Evolutionary conservation across 2,888 invertebrate species (phyloP).

Genomic region (Saturnia japonica): DNA sequence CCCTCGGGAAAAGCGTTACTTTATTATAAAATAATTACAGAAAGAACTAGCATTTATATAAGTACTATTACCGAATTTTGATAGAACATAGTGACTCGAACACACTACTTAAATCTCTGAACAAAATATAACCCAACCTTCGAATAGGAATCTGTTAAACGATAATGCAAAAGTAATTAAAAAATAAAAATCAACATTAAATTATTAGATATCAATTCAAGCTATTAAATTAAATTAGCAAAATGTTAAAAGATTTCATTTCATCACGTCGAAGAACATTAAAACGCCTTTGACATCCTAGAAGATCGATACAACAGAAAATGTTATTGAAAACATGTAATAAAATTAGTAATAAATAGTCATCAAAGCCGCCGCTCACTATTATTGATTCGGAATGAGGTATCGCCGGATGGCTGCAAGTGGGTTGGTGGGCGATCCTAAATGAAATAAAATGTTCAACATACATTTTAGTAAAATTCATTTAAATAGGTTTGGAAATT

Average conservation of each 20-base stretch:
- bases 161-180: no score
- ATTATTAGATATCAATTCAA: not conserved
- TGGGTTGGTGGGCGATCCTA: not conserved
- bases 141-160: no score
- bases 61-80: not conserved
- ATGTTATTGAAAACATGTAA: constrained; percentile 3
- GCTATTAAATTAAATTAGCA: not conserved
- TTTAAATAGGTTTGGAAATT: not conserved
- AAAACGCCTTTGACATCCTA: constrained; percentile 12
- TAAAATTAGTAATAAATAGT: constrained; percentile 12
- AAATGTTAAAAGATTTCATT: not conserved
- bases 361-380: constrained; percentile 5
- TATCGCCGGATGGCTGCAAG: constrained; percentile 6
- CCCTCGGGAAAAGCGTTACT: no score
- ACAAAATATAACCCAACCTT: not conserved
- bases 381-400: constrained; percentile 14
- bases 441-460: not conserved
- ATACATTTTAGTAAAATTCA: not conserved
- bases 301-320: constrained; percentile 10
- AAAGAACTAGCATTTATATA: not conserved
- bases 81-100: not conserved
- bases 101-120: not conserved
- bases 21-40: not conserved
- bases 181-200: not conserved
- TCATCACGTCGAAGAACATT: not conserved